These are phyloP conservation scores for Cuculus canorus DNA, from an alignment of 2,797 vertebrate genomes.

Conservation along the genomic window DNA sequence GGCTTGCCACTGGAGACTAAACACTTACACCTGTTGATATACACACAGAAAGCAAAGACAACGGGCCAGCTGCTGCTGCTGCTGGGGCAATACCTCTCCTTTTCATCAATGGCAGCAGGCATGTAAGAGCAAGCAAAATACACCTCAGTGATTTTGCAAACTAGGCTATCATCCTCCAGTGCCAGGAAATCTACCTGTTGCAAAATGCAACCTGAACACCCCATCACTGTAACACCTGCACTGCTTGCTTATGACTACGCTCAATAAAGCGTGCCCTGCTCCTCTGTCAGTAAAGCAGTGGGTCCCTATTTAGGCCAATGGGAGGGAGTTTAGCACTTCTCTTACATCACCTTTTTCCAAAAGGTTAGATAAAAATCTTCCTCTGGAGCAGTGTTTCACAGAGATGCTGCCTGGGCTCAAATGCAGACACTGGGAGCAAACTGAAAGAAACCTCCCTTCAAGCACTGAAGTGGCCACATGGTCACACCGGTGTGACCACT, in stretches of 20 bases:
- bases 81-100: background rate
- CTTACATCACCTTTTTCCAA: background rate
- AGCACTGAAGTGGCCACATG: background rate
- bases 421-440: background rate
- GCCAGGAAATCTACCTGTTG: constrained; percentile 54
- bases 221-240: background rate
- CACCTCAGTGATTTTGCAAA: constrained; percentile 9
- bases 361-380: background rate
- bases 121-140: background rate
- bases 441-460: background rate
- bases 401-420: background rate
- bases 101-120: background rate
- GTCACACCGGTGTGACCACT: background rate
- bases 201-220: constrained; percentile 28
- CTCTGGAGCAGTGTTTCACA: background rate
- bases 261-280: background rate
- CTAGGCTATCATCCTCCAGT: background rate
- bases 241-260: background rate
- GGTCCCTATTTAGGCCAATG: background rate
- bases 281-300: background rate
- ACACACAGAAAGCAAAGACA: background rate
- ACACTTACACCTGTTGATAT: background rate
- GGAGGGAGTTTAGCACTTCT: background rate
- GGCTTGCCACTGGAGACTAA: background rate
- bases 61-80: background rate